Evolutionary conservation across 1,140 invertebrate genomes (phyloP), one percentile per base, ranked within the genome.

Genomic region (Yoshiicerus persimilis): DNA sequence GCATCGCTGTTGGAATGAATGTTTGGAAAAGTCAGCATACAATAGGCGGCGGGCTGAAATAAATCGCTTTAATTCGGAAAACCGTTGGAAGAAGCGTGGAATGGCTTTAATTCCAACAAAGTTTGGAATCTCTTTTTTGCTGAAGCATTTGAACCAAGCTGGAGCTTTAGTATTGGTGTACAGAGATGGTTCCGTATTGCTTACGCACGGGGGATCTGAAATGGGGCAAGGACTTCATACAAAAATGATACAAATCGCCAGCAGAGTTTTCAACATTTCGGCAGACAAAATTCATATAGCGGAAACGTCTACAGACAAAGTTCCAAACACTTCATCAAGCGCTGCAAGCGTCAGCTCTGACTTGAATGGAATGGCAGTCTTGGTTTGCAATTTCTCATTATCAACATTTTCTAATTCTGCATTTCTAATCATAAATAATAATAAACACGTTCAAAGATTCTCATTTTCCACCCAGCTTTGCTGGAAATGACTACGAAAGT

Each of bases 151-250:
- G 64, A 99, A 99, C 92, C 98, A 99, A 93, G 95, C 94, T 30
- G 97, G 96, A 39, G 97, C 97, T 8, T 92, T 99, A n/a, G 94
- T 99, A n/a, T 94, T 97, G 27, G 94, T 99, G 32, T 99, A 99
- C 91, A 94, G 92, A 0, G 98, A 99, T 93, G 98, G 98, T 1
- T 98, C 97, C 0, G 97, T 99, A 8, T 93, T 98, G 2, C 91
- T 99, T 20, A 95, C 95, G 32, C 97, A 98, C 92, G 97, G 96
- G 64, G 98, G 98, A 20, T 96, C 96, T 23, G 98, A 99, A 94
- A 99, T 99, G 96, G 98, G 98, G 0, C 98, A 99, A 93, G 98
- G 98, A 2, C 92, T 99, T 0, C 96, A 98, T 91, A 99, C 97
- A 0, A 99, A 99, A 94, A 97, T 98, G 95, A 96, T 98, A 86